Evolutionary conservation across 2,888 invertebrate genomes (phyloP).

Genomic region (Antheraea assamensis): DNA sequence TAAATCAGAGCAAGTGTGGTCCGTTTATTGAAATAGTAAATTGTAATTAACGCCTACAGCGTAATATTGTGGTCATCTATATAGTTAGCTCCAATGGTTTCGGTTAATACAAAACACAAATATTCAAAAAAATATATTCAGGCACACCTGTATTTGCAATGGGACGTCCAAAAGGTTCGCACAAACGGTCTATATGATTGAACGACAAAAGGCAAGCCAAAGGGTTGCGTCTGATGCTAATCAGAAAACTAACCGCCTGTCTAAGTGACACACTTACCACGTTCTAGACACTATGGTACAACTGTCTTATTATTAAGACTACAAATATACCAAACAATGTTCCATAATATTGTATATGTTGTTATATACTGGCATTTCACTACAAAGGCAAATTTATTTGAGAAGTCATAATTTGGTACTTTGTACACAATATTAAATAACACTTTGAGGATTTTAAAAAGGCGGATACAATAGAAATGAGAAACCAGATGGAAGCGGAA

Average conservation of each 20-base stretch:
- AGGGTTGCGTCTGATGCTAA: conserved; percentile 59
- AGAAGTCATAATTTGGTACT: neutral
- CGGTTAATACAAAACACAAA: neutral
- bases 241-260: conserved; percentile 49
- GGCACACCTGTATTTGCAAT: conserved; percentile 17
- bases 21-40: too few relatives aligned
- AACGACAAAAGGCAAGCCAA: conserved; percentile 55
- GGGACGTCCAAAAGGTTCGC: conserved; percentile 20
- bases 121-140: conserved; percentile 15
- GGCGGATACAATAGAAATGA: too few relatives aligned
- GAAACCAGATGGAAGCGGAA: too few relatives aligned
- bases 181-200: conserved; percentile 45
- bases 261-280: conserved; percentile 29
- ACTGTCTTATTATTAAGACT: neutral
- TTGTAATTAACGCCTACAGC: neutral
- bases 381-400: neutral
- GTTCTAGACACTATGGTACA: neutral
- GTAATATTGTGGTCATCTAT: neutral
- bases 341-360: neutral
- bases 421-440: too few relatives aligned
- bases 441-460: too few relatives aligned
- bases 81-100: neutral
- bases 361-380: neutral
- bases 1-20: too few relatives aligned
- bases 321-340: neutral